phyloP scores from a whole-genome alignment of 2,888 invertebrate genomes.

The Melangyna quadrimaculata region DNA sequence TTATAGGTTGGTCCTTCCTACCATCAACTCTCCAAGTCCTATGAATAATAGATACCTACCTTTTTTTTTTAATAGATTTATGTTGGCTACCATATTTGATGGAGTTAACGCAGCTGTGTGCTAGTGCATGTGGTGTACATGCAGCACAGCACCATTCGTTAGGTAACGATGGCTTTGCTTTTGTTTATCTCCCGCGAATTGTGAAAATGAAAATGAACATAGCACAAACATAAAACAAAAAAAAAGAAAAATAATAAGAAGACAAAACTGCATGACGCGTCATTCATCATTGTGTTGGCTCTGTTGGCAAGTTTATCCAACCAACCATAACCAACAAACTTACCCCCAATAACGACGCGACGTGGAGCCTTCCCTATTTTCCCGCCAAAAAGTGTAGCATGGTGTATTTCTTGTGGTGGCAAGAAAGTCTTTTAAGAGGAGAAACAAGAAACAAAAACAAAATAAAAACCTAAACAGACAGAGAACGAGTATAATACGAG shows the following conservation, averaged over 20 bases:
- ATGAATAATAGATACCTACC: not conserved
- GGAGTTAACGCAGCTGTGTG: constrained; percentile 5
- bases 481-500: not conserved
- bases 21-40: no score
- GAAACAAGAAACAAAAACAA: not conserved
- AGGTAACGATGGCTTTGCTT: constrained; percentile 17
- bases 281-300: constrained; percentile 54
- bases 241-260: constrained; percentile 8
- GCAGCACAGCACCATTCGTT: constrained; percentile 16
- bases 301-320: constrained; percentile 45
- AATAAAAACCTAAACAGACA: not conserved
- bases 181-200: constrained; percentile 39
- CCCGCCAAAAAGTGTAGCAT: constrained; percentile 36
- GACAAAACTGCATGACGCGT: constrained; percentile 52
- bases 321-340: not conserved
- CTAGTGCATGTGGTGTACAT: not conserved
- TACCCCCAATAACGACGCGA: not conserved
- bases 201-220: constrained; percentile 32
- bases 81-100: not conserved
- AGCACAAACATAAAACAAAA: not conserved
- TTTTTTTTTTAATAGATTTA: not conserved
- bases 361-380: not conserved
- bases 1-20: no score
- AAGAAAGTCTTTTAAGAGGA: not conserved
- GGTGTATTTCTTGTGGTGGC: not conserved